Percentiles rank a stretch among this genome's conserved stretches.
phyloP scores from a whole-genome alignment of 1,140 invertebrate genomes.

The Delia radicum region DNA sequence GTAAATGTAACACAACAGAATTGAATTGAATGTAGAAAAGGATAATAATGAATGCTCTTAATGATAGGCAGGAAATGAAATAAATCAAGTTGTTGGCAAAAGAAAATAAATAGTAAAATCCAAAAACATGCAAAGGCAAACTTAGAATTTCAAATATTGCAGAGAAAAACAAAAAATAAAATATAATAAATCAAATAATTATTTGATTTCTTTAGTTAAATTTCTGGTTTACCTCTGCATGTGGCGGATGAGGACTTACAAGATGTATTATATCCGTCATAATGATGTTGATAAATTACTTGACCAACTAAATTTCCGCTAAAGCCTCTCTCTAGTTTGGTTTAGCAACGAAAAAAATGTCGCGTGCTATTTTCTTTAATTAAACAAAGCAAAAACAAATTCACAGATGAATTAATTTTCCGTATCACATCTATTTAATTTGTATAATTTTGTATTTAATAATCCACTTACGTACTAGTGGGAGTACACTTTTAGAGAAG shows the following conservation, averaged over 20 bases:
- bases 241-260: conserved; percentile 30
- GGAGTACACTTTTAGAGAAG: neutral
- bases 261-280: conserved; percentile 29
- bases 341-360: neutral
- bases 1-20: too few relatives aligned
- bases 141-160: neutral
- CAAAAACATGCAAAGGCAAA: neutral
- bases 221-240: neutral
- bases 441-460: too few relatives aligned
- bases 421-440: too few relatives aligned
- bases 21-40: neutral
- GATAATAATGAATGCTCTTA: neutral
- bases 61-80: neutral
- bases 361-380: neutral
- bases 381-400: neutral
- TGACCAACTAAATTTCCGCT: too few relatives aligned
- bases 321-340: neutral
- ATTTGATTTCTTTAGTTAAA: too few relatives aligned
- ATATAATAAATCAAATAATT: too few relatives aligned
- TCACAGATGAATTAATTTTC: neutral
- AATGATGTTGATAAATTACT: too few relatives aligned
- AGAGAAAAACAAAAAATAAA: too few relatives aligned
- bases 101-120: neutral
- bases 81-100: neutral
- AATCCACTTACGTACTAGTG: neutral